phyloP scores from a whole-genome alignment of 2,888 invertebrate genomes.

The Caenorhabditis sp. region DNA sequence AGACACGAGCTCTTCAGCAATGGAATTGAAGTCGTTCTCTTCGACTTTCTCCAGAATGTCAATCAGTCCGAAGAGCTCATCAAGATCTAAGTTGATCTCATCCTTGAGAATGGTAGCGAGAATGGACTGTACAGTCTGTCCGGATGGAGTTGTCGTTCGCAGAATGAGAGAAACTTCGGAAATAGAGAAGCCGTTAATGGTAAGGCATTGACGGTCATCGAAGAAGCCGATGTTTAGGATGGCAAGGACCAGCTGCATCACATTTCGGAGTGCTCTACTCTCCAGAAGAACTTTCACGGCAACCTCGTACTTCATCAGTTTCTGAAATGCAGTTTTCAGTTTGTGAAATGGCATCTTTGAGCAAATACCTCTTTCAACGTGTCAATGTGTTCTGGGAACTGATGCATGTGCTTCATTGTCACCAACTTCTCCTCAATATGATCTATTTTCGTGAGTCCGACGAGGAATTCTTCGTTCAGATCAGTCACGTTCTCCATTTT shows the following conservation, averaged over 20 bases:
- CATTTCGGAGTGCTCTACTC: slow-evolving; percentile 58
- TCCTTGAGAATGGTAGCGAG: slow-evolving; percentile 57
- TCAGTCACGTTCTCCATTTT: slow-evolving; percentile 31
- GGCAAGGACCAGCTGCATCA: slow-evolving; percentile 53
- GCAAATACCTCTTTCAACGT: slow-evolving; percentile 9
- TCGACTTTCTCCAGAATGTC: slow-evolving; percentile 50
- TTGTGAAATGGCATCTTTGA: no score
- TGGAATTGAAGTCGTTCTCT: slow-evolving; percentile 17
- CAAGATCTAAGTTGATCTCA: slow-evolving; percentile 65
- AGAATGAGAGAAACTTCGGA: slow-evolving; percentile 25
- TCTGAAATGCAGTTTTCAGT: slow-evolving; percentile 58
- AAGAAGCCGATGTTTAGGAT: slow-evolving; percentile 51
- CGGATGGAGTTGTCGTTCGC: slow-evolving; percentile 15
- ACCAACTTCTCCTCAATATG: slow-evolving; percentile 73
- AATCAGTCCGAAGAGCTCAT: slow-evolving; percentile 64
- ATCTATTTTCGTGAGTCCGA: slow-evolving; percentile 71
- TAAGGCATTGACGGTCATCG: slow-evolving; percentile 45
- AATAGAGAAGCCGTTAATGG: slow-evolving; percentile 42
- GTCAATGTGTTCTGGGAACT: slow-evolving; percentile 52
- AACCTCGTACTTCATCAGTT: slow-evolving; percentile 14
- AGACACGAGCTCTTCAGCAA: slow-evolving; percentile 13
- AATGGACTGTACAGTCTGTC: slow-evolving; percentile 35
- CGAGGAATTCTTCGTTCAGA: slow-evolving; percentile 50
- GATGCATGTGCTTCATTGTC: slow-evolving; percentile 70
- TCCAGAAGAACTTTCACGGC: slow-evolving; percentile 26